Conservation (phyloP, 2,797 vertebrate genomes). For the Sebastes nivosus region DNA sequence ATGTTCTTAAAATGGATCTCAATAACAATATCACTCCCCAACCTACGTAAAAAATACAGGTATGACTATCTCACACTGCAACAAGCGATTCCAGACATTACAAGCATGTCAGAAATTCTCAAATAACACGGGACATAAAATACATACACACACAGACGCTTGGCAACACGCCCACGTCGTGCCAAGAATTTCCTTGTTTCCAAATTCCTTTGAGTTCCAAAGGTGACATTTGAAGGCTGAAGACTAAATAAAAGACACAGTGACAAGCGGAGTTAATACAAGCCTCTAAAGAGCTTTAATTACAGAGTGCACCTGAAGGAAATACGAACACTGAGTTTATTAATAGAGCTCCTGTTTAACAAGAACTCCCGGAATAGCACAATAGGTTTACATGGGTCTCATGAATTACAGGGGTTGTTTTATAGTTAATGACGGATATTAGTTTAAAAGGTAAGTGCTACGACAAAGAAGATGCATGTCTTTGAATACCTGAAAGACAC, state of each 20-base stretch:
- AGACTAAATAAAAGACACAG: not conserved
- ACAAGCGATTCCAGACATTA: not conserved
- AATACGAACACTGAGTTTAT: not conserved
- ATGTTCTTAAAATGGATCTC: constrained; percentile 21
- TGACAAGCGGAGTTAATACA: constrained; percentile 8
- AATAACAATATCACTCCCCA: not conserved
- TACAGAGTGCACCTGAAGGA: constrained; percentile 9
- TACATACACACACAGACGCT: not conserved
- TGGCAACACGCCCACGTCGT: not conserved
- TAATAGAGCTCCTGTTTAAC: not conserved
- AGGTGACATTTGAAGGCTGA: not conserved
- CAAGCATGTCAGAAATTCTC: not conserved
- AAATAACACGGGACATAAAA: not conserved
- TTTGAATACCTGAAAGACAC: not conserved
- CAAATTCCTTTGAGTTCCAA: not conserved
- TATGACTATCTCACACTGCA: not conserved
- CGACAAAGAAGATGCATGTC: not conserved
- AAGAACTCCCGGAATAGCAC: not conserved
- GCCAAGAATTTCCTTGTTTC: not conserved
- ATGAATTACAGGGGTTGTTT: not conserved
- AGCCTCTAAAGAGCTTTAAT: not conserved
- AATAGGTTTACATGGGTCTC: not conserved
- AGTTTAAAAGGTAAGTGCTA: not conserved
- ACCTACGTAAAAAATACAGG: not conserved
- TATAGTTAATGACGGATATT: not conserved